Evolutionary conservation across 2,888 invertebrate genomes (phyloP).

Genomic region (Ernsta delagoae): DNA sequence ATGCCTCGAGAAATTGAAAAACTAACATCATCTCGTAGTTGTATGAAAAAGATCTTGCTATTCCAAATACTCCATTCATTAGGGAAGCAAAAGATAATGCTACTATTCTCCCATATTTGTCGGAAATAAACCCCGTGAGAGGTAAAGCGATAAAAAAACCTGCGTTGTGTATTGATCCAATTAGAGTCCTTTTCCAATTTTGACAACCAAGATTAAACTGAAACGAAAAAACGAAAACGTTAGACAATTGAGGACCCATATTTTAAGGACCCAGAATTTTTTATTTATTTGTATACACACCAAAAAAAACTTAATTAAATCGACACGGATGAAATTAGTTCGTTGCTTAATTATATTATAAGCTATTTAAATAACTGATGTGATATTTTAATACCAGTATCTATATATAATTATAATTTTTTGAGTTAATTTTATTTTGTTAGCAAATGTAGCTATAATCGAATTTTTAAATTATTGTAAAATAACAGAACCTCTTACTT

Average conservation of each 20-base stretch:
- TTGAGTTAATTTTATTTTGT: too few species aligned
- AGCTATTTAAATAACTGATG: too few species aligned
- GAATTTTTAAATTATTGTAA: too few species aligned
- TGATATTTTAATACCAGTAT: too few species aligned
- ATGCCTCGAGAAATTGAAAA: conserved; percentile 72
- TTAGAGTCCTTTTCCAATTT: conserved; percentile 86
- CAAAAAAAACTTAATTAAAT: too few species aligned
- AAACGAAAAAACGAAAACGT: conserved; percentile 39
- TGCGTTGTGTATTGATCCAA: conserved; percentile 87
- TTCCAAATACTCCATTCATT: conserved; percentile 62
- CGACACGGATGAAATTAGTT: too few species aligned
- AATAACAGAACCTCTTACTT: too few species aligned
- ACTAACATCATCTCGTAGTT: conserved; percentile 68
- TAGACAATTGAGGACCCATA: neutral
- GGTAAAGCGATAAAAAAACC: conserved; percentile 87
- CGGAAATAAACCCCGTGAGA: conserved; percentile 86
- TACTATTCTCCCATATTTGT: conserved; percentile 85
- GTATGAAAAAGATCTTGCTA: conserved; percentile 71
- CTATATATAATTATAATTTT: too few species aligned
- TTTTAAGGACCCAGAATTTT: too few species aligned
- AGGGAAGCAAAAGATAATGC: conserved; percentile 73
- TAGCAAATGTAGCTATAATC: too few species aligned
- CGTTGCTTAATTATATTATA: too few species aligned
- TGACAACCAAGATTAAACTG: conserved; percentile 85
- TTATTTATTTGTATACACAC: too few species aligned